These are phyloP conservation scores for Orussus abietinus DNA, from an alignment of 1,140 invertebrate species.

Conservation along the genomic window DNA sequence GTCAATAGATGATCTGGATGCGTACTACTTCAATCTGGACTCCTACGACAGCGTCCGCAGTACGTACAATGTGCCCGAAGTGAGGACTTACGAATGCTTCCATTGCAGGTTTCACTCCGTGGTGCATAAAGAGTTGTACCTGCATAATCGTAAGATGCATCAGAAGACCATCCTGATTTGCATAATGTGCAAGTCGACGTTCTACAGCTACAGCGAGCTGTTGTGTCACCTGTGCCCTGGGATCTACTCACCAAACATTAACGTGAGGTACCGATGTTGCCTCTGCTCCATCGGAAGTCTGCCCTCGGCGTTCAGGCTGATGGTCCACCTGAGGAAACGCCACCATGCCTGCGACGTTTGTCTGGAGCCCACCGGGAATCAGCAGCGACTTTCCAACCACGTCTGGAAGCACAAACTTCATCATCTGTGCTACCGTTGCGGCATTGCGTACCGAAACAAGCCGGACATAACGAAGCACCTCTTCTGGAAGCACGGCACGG, in stretches of 20 bases:
- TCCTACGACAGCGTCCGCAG: slow-evolving; percentile 59
- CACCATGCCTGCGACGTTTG: slow-evolving; percentile 84
- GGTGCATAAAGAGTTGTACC: slow-evolving; percentile 76
- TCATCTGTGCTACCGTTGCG: slow-evolving; percentile 80
- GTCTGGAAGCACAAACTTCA: slow-evolving; percentile 85
- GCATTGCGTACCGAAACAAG: slow-evolving; percentile 80
- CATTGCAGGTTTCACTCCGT: slow-evolving; percentile 72
- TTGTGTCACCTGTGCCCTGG: slow-evolving; percentile 81
- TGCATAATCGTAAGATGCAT: slow-evolving; percentile 80
- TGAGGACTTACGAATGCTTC: slow-evolving; percentile 75
- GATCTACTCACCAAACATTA: slow-evolving; percentile 62
- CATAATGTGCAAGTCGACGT: slow-evolving; percentile 80
- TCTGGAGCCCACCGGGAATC: slow-evolving; percentile 72
- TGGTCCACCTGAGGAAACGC: slow-evolving; percentile 78
- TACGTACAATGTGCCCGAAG: slow-evolving; percentile 51
- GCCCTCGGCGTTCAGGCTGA: slow-evolving; percentile 77
- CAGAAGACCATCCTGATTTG: slow-evolving; percentile 74
- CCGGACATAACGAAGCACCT: slow-evolving; percentile 82
- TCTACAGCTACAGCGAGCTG: slow-evolving; percentile 80
- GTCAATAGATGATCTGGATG: slow-evolving; percentile 59
- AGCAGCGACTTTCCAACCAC: slow-evolving; percentile 74
- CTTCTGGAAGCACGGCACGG: slow-evolving; percentile 87
- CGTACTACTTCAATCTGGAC: slow-evolving; percentile 67
- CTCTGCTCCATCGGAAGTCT: slow-evolving; percentile 68
- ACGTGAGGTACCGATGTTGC: slow-evolving; percentile 68